phyloP scores from a whole-genome alignment of 1,140 invertebrate genomes.

The Sweltsa coloradensis region DNA sequence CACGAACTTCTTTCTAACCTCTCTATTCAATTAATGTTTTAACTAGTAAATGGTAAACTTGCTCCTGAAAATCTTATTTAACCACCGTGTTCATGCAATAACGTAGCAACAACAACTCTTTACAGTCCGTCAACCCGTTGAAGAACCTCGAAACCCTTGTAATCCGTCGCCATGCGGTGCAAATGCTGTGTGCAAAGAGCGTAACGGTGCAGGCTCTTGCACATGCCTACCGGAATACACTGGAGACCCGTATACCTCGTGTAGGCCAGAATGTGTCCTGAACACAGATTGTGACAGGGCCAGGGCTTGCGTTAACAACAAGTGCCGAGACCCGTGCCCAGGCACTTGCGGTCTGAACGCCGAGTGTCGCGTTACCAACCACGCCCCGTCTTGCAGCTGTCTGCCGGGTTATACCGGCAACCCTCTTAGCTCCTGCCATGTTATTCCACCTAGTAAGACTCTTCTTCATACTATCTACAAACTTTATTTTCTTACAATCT shows the following conservation, averaged over 20 bases:
- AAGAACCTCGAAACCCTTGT: conserved; percentile 19
- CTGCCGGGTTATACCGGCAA: conserved; percentile 35
- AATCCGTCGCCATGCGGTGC: conserved; percentile 22
- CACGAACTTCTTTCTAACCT: no score
- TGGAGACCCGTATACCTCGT: conserved; percentile 22
- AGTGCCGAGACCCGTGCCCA: conserved; percentile 39
- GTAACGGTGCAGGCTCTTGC: conserved; percentile 20
- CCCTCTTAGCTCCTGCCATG: conserved; percentile 32
- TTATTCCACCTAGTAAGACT: conserved; percentile 21
- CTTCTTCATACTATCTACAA: conserved; percentile 2
- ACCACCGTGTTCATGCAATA: no score
- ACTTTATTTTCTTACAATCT: neutral
- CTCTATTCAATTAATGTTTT: no score
- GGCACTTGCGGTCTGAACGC: conserved; percentile 39
- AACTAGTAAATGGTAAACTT: no score
- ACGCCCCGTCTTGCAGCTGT: conserved; percentile 37
- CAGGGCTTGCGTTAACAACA: conserved; percentile 34
- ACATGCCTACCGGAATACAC: conserved; percentile 20
- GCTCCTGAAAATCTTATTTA: no score
- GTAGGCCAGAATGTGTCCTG: conserved; percentile 20
- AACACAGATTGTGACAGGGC: conserved; percentile 26
- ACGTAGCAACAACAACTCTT: conserved; percentile 7
- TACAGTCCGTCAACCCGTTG: conserved; percentile 10
- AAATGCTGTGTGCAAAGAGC: conserved; percentile 24
- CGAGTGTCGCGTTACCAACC: conserved; percentile 35